Base-by-base conservation (phyloP, 2,113 vertebrate genomes). In the Ceyx cyanopectus region DNA sequence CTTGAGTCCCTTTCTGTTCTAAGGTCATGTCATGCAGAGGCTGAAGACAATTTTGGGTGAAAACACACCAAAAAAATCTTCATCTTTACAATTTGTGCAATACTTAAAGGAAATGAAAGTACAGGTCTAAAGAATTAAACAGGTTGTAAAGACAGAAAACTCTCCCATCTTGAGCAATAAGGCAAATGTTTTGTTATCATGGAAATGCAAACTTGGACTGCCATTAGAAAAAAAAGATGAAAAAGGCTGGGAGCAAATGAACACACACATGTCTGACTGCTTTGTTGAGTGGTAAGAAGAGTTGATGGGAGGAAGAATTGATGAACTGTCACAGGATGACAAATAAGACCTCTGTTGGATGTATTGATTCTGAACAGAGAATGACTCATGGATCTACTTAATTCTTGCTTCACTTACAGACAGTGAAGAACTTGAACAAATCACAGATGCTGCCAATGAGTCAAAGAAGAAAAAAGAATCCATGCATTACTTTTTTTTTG, bases 251-350 rank as follows among this genome's bases (percentile, higher is more conserved):
- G 80, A 95, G 90, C 80, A 94, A 94, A 88, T 22, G 85, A 94
- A 88, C 68, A 80, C 82, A 91, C 75, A 85, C 24, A 45, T 0
- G 0, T 89, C 85, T 93, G 65, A 76, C 85, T 85, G 73, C 85
- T 91, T 87, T 83, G 29, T 4, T 85, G 85, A 91, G 72, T 48
- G 54, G 46, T n/a, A 95, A 82, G 89, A 91, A 69, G 83, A 81
- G 73, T 4, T 86, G 48, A 80, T 93, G 10, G 5, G 82, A 88
- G 75, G 87, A 81, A 93, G 60, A 96, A 96, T 82, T 94, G 90
- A 96, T 90, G 94, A 95, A 95, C 90, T 96, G 94, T 88, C 93
- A 95, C 80, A 75, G 82, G 63, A 88, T 95, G 94, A 96, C 90
- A 95, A 87, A 92, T 88, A 95, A 93, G 90, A 93, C 90, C 93